Conservation (phyloP, 2,797 vertebrate genomes). For the Melopsittacus undulatus region DNA sequence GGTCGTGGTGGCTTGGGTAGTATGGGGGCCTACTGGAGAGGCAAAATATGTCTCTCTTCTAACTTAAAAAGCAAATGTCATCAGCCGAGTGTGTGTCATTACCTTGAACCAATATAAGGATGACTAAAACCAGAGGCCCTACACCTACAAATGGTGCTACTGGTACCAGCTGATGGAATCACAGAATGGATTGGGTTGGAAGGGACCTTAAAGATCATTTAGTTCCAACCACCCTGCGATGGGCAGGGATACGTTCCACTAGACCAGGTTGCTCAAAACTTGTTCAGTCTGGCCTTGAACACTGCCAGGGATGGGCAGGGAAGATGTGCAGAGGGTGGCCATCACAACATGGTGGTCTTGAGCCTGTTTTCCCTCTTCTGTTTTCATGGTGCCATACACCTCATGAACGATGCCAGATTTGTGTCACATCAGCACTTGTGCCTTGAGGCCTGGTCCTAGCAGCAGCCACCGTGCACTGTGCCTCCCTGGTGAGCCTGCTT, state of each 20-base stretch:
- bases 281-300: neutral
- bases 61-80: rapidly evolving
- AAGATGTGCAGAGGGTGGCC: neutral
- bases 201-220: neutral
- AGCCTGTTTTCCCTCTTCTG: rapidly evolving
- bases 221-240: neutral
- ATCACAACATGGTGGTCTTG: rapidly evolving
- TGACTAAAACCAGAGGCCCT: neutral
- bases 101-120: rapidly evolving
- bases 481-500: rapidly evolving
- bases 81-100: rapidly evolving
- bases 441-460: rapidly evolving
- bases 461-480: rapidly evolving
- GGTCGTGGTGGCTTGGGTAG: rapidly evolving
- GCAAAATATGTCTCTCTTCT: rapidly evolving
- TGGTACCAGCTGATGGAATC: neutral
- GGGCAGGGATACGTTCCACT: neutral
- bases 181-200: neutral
- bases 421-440: rapidly evolving
- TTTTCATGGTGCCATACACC: rapidly evolving
- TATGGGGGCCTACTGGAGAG: neutral
- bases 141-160: neutral
- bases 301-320: neutral
- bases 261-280: neutral
- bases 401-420: rapidly evolving